Percentiles rank a stretch among this genome's conserved stretches.
Evolutionary conservation across 1,140 invertebrate species (phyloP).

Genomic region (Pseudomyrmex concolor): DNA sequence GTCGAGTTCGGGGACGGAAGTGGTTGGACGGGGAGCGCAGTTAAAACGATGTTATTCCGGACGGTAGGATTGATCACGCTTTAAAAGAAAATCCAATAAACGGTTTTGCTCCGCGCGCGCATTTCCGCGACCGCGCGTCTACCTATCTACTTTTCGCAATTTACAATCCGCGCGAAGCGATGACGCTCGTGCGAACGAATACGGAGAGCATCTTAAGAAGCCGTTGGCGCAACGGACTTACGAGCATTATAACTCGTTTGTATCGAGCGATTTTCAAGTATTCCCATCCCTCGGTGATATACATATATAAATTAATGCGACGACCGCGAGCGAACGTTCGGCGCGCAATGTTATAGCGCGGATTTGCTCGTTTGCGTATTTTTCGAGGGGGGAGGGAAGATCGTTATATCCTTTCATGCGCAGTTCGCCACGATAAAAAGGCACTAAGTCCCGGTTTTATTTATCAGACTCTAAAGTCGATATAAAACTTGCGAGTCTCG

Average conservation of each 20-base stretch:
- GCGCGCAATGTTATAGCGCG: not conserved
- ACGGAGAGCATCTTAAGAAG: not conserved
- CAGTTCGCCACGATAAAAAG: conserved; percentile 7
- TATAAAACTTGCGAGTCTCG: conserved; percentile 5
- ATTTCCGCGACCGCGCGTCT: conserved; percentile 8
- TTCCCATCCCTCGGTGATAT: not conserved
- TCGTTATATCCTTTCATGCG: conserved; percentile 16
- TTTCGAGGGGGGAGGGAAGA: not conserved
- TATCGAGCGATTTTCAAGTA: not conserved
- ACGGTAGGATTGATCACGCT: not conserved
- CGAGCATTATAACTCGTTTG: conserved; percentile 17
- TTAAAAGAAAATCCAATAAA: conserved; percentile 42
- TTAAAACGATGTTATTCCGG: not conserved
- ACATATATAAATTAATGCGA: conserved; percentile 36
- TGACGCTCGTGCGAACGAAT: not conserved
- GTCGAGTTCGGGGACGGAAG: no score
- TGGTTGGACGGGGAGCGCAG: no score
- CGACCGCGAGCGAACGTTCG: not conserved
- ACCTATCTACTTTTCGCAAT: not conserved
- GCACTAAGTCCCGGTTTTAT: conserved; percentile 16
- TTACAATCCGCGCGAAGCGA: conserved; percentile 17
- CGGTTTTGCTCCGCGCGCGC: not conserved
- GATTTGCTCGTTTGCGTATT: not conserved
- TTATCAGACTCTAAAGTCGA: not conserved
- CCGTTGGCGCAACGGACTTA: conserved; percentile 1